Evolutionary conservation across 2,797 vertebrate genomes (phyloP).

Genomic region (Steatocranus sp.): DNA sequence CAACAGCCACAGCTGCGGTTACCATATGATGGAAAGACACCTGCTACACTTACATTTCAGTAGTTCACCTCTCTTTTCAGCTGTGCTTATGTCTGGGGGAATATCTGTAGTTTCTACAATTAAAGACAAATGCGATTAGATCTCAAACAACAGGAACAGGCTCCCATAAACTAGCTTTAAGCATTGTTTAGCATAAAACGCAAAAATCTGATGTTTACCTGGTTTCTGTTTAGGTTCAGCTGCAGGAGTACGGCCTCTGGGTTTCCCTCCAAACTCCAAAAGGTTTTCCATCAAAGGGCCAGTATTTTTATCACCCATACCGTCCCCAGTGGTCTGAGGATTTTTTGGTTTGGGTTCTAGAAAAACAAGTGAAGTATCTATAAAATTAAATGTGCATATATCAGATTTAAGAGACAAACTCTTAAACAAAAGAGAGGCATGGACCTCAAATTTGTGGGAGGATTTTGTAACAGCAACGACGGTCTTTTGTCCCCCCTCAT

Average conservation of each 20-base stretch:
- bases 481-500: background rate
- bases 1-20: background rate
- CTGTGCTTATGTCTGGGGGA: conserved; percentile 13
- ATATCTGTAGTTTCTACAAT: background rate
- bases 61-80: conserved; percentile 75
- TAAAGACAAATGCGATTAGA: background rate
- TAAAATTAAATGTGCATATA: background rate
- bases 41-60: conserved; percentile 80
- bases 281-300: conserved; percentile 25
- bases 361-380: background rate
- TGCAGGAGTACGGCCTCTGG: background rate
- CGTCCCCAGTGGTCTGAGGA: background rate
- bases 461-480: background rate
- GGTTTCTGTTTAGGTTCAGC: background rate
- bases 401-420: background rate
- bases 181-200: fast-evolving
- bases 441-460: background rate
- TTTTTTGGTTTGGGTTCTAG: conserved; percentile 17
- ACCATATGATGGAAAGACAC: background rate
- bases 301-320: background rate
- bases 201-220: conserved; percentile 2
- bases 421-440: fast-evolving
- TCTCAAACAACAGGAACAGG: background rate
- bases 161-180: background rate
- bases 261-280: fast-evolving